Evolutionary conservation across 2,888 invertebrate species (phyloP).

Genomic region (Frankliniella fusca): DNA sequence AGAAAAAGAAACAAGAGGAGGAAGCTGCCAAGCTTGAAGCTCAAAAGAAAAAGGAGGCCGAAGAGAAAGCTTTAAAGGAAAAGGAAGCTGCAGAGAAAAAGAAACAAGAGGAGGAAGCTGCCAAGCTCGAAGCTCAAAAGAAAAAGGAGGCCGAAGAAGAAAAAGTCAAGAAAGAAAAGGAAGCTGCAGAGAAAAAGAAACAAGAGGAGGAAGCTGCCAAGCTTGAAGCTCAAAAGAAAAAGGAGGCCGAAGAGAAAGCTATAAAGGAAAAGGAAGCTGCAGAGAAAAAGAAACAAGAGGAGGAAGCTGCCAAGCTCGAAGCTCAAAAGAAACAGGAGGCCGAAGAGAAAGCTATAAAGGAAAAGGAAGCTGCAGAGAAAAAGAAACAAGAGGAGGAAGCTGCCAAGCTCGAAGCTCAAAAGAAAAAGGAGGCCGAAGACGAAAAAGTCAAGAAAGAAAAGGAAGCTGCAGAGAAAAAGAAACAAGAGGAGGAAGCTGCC

Average conservation of each 20-base stretch:
- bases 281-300: slow-evolving; percentile 30
- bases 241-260: slow-evolving; percentile 31
- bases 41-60: not conserved
- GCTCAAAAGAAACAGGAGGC: slow-evolving; percentile 33
- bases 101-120: slow-evolving; percentile 23
- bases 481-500: slow-evolving; percentile 35
- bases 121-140: slow-evolving; percentile 33
- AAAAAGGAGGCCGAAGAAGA: slow-evolving; percentile 33
- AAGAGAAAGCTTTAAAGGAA: slow-evolving; percentile 33
- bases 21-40: not conserved
- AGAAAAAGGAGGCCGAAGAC: slow-evolving; percentile 33
- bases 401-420: slow-evolving; percentile 34
- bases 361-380: slow-evolving; percentile 34
- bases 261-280: slow-evolving; percentile 34
- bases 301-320: slow-evolving; percentile 33
- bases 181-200: slow-evolving; percentile 33
- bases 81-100: slow-evolving; percentile 36
- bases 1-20: not conserved
- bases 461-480: slow-evolving; percentile 34
- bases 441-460: slow-evolving; percentile 32
- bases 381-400: slow-evolving; percentile 32
- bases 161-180: slow-evolving; percentile 29
- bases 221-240: slow-evolving; percentile 32
- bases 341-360: slow-evolving; percentile 32
- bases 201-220: slow-evolving; percentile 20